Conservation (phyloP, 2,797 vertebrate species). For the Vireo griseus region DNA sequence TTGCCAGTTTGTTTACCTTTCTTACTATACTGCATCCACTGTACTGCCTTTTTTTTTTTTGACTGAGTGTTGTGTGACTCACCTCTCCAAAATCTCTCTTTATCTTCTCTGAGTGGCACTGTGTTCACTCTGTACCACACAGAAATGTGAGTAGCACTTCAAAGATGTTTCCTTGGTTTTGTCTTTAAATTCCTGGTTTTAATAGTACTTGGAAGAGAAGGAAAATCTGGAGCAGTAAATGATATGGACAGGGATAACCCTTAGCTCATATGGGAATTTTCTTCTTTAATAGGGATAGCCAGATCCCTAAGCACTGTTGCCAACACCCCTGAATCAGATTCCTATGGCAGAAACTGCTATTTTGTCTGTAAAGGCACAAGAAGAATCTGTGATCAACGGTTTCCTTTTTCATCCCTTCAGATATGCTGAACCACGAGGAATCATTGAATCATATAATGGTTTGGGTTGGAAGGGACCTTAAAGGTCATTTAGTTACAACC, state of each 20-base stretch:
- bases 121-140: neutral
- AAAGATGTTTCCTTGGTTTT: neutral
- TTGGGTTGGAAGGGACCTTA: neutral
- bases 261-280: neutral
- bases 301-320: neutral
- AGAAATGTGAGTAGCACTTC: neutral
- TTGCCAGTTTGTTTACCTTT: neutral
- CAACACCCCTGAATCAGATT: neutral
- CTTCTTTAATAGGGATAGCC: neutral
- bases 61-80: neutral
- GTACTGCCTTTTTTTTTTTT: neutral
- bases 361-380: neutral
- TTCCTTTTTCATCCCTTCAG: neutral
- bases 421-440: neutral
- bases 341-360: neutral
- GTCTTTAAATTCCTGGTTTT: neutral
- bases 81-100: neutral
- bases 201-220: neutral
- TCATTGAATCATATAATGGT: neutral
- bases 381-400: neutral
- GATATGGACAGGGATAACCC: neutral
- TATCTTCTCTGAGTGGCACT: neutral
- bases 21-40: neutral
- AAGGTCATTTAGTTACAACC: neutral
- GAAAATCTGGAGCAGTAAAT: neutral